Conservation (phyloP, 2,888 invertebrate species). For the Drymonia ruficornis region DNA sequence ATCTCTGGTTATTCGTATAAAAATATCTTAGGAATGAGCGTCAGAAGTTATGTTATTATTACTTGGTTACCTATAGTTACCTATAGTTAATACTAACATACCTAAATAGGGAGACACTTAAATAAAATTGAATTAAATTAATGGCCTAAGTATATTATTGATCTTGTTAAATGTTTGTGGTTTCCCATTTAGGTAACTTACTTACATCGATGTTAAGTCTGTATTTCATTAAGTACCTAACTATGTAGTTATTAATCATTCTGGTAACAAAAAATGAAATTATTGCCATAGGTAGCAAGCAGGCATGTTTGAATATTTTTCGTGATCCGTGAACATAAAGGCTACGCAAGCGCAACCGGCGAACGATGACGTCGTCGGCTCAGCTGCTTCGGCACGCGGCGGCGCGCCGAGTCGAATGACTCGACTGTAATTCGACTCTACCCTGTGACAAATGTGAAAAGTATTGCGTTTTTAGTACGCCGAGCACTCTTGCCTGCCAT, state of each 20-base stretch:
- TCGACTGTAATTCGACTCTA: conserved; percentile 64
- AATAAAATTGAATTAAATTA: too few species aligned
- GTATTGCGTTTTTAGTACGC: conserved; percentile 61
- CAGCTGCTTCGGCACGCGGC: conserved; percentile 64
- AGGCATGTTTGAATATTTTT: conserved; percentile 35
- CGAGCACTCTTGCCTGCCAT: conserved; percentile 30
- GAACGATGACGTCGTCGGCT: conserved; percentile 53
- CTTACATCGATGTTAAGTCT: too few species aligned
- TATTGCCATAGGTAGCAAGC: too few species aligned
- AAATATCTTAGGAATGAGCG: not conserved
- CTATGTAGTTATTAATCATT: too few species aligned
- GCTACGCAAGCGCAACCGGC: conserved; percentile 32
- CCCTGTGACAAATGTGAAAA: conserved; percentile 74
- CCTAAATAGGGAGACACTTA: too few species aligned
- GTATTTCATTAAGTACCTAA: too few species aligned
- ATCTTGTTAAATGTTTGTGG: too few species aligned
- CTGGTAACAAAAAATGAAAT: too few species aligned
- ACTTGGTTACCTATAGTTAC: too few species aligned
- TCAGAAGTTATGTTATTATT: not conserved
- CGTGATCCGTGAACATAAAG: conserved; percentile 32
- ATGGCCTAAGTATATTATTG: too few species aligned
- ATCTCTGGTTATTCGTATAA: conserved; percentile 4
- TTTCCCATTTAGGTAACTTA: too few species aligned
- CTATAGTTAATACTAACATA: too few species aligned
- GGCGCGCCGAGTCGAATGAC: conserved; percentile 68